Evolutionary conservation across 2,888 invertebrate species (phyloP).

Genomic region (Thymelicus lineola): DNA sequence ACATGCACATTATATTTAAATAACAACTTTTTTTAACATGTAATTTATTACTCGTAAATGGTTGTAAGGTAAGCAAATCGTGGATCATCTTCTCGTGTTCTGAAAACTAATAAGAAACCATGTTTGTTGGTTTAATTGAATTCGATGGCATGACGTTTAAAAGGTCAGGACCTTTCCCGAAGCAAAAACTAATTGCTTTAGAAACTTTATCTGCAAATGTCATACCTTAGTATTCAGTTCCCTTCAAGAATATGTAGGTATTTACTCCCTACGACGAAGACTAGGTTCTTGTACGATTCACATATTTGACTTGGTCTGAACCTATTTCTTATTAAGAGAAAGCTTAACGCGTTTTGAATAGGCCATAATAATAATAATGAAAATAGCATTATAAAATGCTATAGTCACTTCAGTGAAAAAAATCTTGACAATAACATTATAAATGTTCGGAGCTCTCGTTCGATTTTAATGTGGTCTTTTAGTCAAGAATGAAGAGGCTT

Average conservation of each 20-base stretch:
- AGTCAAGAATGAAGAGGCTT: no score
- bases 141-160: conserved; percentile 28
- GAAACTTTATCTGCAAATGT: conserved; percentile 36
- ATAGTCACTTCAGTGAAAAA: no score
- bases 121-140: conserved; percentile 23
- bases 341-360: not conserved
- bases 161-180: conserved; percentile 33
- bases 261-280: conserved; percentile 19
- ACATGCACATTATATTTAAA: no score
- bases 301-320: not conserved
- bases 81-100: not conserved
- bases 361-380: no score
- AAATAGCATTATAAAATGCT: no score
- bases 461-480: no score
- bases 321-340: no score
- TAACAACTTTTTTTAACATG: no score
- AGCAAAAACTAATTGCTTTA: conserved; percentile 39
- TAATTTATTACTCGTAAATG: no score
- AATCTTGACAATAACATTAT: no score
- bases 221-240: conserved; percentile 31
- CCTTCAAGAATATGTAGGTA: conserved; percentile 11
- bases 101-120: conserved; percentile 12
- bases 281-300: not conserved
- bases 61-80: no score
- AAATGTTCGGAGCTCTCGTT: no score